These are phyloP conservation scores for Aphaenogaster floridana DNA, from an alignment of 1,140 invertebrate genomes.

Conservation along the genomic window DNA sequence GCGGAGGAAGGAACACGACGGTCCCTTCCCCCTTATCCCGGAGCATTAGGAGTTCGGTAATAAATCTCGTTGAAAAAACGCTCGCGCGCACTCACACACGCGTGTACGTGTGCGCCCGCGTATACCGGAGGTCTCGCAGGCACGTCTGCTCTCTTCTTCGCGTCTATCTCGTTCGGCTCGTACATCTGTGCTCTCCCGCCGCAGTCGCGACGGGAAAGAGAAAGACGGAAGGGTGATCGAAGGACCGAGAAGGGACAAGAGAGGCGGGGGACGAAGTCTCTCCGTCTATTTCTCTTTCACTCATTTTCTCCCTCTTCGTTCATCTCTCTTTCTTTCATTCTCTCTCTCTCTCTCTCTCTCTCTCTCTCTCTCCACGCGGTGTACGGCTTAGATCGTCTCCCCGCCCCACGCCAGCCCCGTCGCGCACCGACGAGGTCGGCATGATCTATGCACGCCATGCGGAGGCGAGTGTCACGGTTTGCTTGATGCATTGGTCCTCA, in stretches of 20 bases:
- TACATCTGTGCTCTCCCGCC: constrained; percentile 72
- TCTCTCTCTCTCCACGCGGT: constrained; percentile 34
- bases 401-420: constrained; percentile 59
- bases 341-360: constrained; percentile 13
- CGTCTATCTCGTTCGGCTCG: constrained; percentile 77
- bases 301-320: background rate
- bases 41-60: constrained; percentile 85
- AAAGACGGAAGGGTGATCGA: constrained; percentile 65
- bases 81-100: constrained; percentile 70
- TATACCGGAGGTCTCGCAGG: constrained; percentile 67
- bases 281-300: constrained; percentile 7
- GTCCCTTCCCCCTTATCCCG: constrained; percentile 73
- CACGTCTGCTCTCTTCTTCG: constrained; percentile 74
- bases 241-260: constrained; percentile 50
- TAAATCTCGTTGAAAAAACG: constrained; percentile 86
- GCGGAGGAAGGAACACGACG: constrained; percentile 37
- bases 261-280: background rate
- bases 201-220: constrained; percentile 53
- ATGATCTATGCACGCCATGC: constrained; percentile 81
- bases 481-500: constrained; percentile 79
- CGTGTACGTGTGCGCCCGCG: constrained; percentile 44
- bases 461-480: constrained; percentile 76
- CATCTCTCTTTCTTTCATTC: background rate
- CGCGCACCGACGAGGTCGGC: constrained; percentile 77
- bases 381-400: constrained; percentile 66